phyloP scores from a whole-genome alignment of 1,140 invertebrate species.

The Bacillus rossius region DNA sequence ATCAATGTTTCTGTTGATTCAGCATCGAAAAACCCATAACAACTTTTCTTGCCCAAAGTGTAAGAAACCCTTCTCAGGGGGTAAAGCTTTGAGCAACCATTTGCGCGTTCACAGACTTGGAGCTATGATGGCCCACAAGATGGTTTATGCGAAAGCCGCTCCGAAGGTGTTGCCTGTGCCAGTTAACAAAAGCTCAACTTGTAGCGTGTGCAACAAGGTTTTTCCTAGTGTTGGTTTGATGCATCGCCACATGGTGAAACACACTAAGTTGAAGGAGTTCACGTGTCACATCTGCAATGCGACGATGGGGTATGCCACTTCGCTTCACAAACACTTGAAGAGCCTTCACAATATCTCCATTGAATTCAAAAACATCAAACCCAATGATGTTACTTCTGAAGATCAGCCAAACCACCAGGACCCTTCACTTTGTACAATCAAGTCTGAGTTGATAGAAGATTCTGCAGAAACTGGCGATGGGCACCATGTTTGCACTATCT shows the following conservation, averaged over 20 bases:
- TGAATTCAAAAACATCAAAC: background rate
- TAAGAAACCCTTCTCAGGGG: conserved; percentile 2
- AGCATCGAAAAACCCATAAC: conserved; percentile 1
- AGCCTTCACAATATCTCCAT: background rate
- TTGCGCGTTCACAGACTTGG: conserved; percentile 4
- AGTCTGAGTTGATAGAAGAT: background rate
- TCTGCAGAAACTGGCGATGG: background rate
- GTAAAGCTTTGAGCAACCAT: conserved; percentile 8
- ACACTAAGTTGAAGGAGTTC: conserved; percentile 5
- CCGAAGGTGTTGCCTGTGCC: background rate
- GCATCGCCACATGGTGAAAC: conserved; percentile 4
- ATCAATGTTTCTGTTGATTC: background rate
- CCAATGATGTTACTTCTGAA: background rate
- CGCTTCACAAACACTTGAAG: conserved; percentile 7
- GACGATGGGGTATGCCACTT: conserved; percentile 5
- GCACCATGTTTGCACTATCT: background rate
- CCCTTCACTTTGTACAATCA: background rate
- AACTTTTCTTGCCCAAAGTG: conserved; percentile 5
- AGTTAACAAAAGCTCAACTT: background rate
- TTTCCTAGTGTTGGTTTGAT: background rate
- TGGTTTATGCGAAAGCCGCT: background rate
- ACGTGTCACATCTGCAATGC: conserved; percentile 1
- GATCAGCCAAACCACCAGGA: background rate
- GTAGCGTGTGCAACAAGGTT: conserved; percentile 5
- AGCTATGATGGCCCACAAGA: background rate